Evolutionary conservation across 2,888 invertebrate genomes (phyloP).

Genomic region (Blastobasis lacticolella): DNA sequence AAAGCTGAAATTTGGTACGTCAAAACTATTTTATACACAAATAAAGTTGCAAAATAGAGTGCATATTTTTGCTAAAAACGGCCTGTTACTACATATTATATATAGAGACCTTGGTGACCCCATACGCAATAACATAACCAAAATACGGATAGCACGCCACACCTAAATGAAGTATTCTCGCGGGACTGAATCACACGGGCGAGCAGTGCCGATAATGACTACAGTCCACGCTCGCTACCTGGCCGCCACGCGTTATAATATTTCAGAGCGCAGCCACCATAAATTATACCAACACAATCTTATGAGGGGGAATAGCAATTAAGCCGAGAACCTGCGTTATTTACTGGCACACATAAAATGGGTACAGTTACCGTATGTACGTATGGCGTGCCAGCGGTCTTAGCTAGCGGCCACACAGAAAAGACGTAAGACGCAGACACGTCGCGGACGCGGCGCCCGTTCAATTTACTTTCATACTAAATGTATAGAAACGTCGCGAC

Average conservation of each 20-base stretch:
- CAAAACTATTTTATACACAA: no score
- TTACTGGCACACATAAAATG: slow-evolving; percentile 37
- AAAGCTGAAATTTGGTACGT: no score
- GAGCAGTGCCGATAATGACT: slow-evolving; percentile 19
- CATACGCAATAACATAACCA: neutral
- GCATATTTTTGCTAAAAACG: slow-evolving; percentile 2
- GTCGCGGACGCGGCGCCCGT: no score
- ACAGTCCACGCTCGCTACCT: slow-evolving; percentile 29
- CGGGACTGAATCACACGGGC: no score
- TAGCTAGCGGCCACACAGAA: no score
- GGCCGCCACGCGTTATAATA: slow-evolving; percentile 32
- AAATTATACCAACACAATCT: slow-evolving; percentile 51
- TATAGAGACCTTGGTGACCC: neutral
- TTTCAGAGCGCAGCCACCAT: slow-evolving; percentile 38
- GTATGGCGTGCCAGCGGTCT: no score
- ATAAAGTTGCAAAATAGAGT: no score
- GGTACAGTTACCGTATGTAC: no score
- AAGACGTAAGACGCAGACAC: no score
- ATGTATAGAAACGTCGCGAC: no score
- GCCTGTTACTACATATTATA: no score
- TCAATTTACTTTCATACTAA: no score
- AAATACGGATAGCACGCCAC: neutral
- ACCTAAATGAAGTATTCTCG: neutral
- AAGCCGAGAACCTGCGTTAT: slow-evolving; percentile 41
- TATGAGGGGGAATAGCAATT: slow-evolving; percentile 47